These are phyloP conservation scores for Mactra quadrangularis DNA, from an alignment of 1,140 invertebrate species.

Conservation along the genomic window DNA sequence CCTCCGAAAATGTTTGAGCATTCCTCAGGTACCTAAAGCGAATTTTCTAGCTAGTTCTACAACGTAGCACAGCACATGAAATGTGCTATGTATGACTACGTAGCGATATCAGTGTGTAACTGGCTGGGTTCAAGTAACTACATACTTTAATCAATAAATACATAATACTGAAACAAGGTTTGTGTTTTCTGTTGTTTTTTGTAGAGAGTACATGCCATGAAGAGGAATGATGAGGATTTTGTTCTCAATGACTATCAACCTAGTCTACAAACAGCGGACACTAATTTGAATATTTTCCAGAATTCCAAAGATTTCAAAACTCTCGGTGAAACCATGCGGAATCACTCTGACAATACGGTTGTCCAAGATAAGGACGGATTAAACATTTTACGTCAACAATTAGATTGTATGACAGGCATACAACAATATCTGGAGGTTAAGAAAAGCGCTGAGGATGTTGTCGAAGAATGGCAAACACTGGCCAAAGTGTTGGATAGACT, in stretches of 20 bases:
- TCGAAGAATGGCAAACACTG: constrained; percentile 70
- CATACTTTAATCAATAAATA: neutral
- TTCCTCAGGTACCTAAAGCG: neutral
- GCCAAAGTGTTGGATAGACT: constrained; percentile 71
- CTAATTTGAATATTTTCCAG: neutral
- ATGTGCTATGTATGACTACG: neutral
- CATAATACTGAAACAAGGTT: neutral
- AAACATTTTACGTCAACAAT: constrained; percentile 58
- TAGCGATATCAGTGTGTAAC: neutral
- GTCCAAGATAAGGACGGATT: neutral
- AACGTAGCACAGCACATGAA: neutral
- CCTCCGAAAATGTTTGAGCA: neutral
- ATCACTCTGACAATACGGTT: neutral
- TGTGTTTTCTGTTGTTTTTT: neutral
- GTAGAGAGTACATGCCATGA: neutral
- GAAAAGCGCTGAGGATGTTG: constrained; percentile 30
- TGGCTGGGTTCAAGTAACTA: neutral
- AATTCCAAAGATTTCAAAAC: constrained; percentile 3
- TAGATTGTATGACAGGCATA: constrained; percentile 57
- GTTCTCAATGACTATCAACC: neutral
- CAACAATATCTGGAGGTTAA: constrained; percentile 54
- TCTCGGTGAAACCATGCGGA: neutral
- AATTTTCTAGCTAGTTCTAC: neutral
- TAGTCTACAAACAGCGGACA: too few species aligned
- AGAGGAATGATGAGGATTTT: neutral